phyloP scores from a whole-genome alignment of 2,797 vertebrate genomes.

The Carapus acus region DNA sequence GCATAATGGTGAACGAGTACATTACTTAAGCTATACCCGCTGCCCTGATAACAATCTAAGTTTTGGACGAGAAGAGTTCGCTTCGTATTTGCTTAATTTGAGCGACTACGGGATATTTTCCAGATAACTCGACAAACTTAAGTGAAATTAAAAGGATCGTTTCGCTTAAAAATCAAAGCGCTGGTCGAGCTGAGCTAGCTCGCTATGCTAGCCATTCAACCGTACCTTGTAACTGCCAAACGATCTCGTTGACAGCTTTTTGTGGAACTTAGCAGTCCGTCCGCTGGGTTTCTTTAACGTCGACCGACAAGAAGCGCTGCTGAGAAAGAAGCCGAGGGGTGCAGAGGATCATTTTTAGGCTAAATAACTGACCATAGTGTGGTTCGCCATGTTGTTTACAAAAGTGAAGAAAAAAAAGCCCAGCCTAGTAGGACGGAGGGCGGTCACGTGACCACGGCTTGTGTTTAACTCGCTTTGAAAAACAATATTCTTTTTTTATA shows the following conservation, averaged over 20 bases:
- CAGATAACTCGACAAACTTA: background rate
- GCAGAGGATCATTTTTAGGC: conserved; percentile 32
- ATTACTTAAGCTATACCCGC: background rate
- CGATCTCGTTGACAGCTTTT: conserved; percentile 50
- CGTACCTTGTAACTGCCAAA: conserved; percentile 55
- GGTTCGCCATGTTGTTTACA: conserved; percentile 80
- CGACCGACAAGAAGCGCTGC: background rate
- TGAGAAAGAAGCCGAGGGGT: background rate
- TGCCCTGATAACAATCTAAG: background rate
- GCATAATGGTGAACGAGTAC: too few species aligned
- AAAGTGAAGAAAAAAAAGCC: conserved; percentile 53
- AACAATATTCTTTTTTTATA: too few species aligned
- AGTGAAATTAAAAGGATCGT: background rate
- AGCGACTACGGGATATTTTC: background rate
- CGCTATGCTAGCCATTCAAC: conserved; percentile 42
- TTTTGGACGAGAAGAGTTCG: background rate
- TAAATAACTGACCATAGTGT: conserved; percentile 34
- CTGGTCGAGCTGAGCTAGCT: conserved; percentile 35
- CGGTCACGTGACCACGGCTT: conserved; percentile 43
- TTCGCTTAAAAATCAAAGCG: background rate
- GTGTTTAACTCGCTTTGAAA: too few species aligned
- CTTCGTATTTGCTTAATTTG: too few species aligned
- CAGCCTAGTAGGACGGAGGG: conserved; percentile 16
- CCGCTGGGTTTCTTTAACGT: background rate
- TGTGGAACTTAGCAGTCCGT: background rate